Base-by-base conservation (phyloP, 2,888 invertebrate species). In the Andrena fulva region DNA sequence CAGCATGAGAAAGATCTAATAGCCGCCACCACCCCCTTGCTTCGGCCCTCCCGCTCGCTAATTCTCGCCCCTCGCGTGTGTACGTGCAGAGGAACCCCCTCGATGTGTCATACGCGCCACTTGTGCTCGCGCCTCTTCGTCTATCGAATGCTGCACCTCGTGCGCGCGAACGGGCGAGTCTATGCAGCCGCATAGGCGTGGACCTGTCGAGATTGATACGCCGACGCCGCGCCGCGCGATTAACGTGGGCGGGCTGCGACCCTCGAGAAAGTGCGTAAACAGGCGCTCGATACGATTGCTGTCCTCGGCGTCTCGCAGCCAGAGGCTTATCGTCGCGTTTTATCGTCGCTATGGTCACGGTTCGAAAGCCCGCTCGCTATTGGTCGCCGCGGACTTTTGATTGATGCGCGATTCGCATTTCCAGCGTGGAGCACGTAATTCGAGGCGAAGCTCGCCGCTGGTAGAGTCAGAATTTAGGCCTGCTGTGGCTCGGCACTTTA, bases 1-100 rank as follows among this genome's bases (percentile, higher is more conserved):
- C 93, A 93, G 93, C 92, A 91, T 94, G 93, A 92, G 93, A 93
- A 93, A 93, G 93, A 94, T 94, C 93, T 94, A 92, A 92, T 92
- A 91, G 87, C 86, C 72, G 85, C 80, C 82, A 80, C 85, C 84
- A 63, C 80, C 83, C 69, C 66, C 74, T 77, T 73, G 81, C 78
- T 84, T 82, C 80, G 62, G 77, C 78, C 78, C 82, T 79, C 67
- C 66, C 82, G 78, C 33, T 70, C 75, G 83, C 86, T 89, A 89
- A 89, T 89, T 89, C 87, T 89, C 82, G 67, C 88, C 80, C 67
- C 78, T 80, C 75, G 69, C 69, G 69, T 68, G 76, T 77, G 50
- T 70, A 62, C 54, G 52, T 56, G 80, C 70, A 77, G 67, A 67
- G n/a, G 60, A 42, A 69, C 52, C 73, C 77, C 81, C 56, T 56